Evolutionary conservation across 2,797 vertebrate genomes (phyloP), one percentile per base, ranked within the genome.

Genomic region (Dendrocincla tyrannina): DNA sequence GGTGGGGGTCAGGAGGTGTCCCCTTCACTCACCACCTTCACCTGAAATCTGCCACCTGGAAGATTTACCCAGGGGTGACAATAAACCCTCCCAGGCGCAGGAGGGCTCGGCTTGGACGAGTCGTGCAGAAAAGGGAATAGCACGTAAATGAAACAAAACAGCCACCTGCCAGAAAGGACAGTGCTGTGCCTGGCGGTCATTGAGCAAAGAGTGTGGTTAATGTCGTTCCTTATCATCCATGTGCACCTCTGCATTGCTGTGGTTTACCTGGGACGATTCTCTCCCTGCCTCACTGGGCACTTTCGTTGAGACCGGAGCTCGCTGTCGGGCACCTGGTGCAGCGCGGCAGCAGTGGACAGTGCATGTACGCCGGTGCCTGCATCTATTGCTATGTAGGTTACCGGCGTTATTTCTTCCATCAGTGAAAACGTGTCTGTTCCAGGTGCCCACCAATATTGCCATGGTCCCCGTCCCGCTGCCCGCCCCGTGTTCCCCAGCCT

Each of bases 31-130:
- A 30, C 47, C 81, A 37, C 53, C 81, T 92, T 81, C 83, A 35
- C 84, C 69, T 91, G 75, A 79, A 92, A 79, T 77, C 66, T 83
- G 94, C 88, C 90, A 85, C 37, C 72, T 46, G 49, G 15, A 41
- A 68, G 60, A 63, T 72, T 56, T 41, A 68, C 11, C 5, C 24
- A 49, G 22, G 39, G 58, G 7, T 79, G 46, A 68, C 60, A 85
- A 56, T 8, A 32, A 72, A 2, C 9, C 28, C 44, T 59, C 10
- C 10, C 30, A 12, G 42, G 20, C 0, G 6, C 37, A 30, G 14
- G 17, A 80, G 75, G 63, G 88, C 75, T 96, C 37, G 4, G 17
- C 76, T 93, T 75, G 63, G 28, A 85, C 72, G 72, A 56, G 70
- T 28, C 41, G 68, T 33, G 33, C 62, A 56, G 47, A 33, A 62